These are phyloP conservation scores for Mongoloraphidia duomilia DNA, from an alignment of 2,888 invertebrate genomes.

Conservation along the genomic window DNA sequence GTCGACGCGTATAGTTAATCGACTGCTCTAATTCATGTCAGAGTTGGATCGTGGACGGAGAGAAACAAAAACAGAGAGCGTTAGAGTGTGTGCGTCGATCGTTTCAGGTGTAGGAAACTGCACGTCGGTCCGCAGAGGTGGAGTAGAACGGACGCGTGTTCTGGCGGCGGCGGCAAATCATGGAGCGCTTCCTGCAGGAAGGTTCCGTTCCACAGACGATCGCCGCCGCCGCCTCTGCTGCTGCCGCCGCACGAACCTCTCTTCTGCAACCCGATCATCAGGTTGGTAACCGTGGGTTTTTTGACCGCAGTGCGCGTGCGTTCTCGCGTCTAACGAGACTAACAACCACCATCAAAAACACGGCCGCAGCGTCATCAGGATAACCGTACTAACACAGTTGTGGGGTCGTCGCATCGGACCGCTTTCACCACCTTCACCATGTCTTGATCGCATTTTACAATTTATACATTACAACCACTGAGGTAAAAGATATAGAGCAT, in stretches of 20 bases:
- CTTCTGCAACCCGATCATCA: slow-evolving; percentile 17
- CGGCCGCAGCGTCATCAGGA: no score
- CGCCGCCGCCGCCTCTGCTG: slow-evolving; percentile 21
- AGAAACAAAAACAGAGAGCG: no score
- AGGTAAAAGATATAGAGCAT: no score
- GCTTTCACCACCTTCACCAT: no score
- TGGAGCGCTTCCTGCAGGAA: slow-evolving; percentile 34
- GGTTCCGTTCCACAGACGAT: slow-evolving; percentile 47
- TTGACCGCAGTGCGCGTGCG: neutral
- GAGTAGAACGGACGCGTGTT: slow-evolving; percentile 16
- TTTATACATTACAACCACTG: no score
- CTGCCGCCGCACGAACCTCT: slow-evolving; percentile 1
- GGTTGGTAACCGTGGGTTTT: slow-evolving; percentile 21
- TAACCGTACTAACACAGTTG: no score
- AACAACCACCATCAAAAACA: neutral
- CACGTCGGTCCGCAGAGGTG: slow-evolving; percentile 24
- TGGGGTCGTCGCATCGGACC: no score
- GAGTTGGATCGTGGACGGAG: no score
- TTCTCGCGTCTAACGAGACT: slow-evolving; percentile 5
- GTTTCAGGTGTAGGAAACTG: slow-evolving; percentile 30
- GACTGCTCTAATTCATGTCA: no score
- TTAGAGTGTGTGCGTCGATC: neutral
- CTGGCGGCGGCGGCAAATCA: slow-evolving; percentile 17
- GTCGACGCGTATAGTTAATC: no score
- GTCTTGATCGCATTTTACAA: no score